Evolutionary conservation across 2,113 vertebrate genomes (phyloP).

Genomic region (Origma solitaria): DNA sequence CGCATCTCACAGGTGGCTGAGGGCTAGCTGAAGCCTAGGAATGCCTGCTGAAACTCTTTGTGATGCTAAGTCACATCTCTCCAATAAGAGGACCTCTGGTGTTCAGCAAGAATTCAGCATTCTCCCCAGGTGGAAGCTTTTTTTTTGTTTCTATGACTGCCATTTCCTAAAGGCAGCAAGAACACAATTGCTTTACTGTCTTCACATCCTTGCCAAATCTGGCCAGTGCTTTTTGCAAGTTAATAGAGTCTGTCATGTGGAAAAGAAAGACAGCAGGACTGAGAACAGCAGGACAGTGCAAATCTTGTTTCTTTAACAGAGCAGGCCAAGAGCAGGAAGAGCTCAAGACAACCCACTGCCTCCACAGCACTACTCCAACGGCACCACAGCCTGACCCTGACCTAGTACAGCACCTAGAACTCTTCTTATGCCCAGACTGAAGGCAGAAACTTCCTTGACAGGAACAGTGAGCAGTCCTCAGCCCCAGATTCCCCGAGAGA

Average conservation of each 20-base stretch:
- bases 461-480: background rate
- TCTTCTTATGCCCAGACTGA: background rate
- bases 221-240: background rate
- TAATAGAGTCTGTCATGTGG: background rate
- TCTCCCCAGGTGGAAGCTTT: background rate
- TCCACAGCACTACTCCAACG: background rate
- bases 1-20: too few species aligned
- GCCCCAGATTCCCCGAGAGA: accelerated
- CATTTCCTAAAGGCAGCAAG: background rate
- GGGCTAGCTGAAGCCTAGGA: background rate
- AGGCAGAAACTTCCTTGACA: background rate
- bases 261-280: background rate
- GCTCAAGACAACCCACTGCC: background rate
- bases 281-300: accelerated
- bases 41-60: background rate
- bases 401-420: background rate
- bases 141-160: background rate
- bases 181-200: background rate
- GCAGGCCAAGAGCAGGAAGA: background rate
- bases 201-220: background rate
- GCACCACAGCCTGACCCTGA: background rate
- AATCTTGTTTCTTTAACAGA: background rate
- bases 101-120: background rate
- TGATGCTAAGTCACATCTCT: background rate
- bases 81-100: accelerated